Evolutionary conservation across 92 coral and sea anemone genomes (phyloP).

Genomic region (Porites lobata): DNA sequence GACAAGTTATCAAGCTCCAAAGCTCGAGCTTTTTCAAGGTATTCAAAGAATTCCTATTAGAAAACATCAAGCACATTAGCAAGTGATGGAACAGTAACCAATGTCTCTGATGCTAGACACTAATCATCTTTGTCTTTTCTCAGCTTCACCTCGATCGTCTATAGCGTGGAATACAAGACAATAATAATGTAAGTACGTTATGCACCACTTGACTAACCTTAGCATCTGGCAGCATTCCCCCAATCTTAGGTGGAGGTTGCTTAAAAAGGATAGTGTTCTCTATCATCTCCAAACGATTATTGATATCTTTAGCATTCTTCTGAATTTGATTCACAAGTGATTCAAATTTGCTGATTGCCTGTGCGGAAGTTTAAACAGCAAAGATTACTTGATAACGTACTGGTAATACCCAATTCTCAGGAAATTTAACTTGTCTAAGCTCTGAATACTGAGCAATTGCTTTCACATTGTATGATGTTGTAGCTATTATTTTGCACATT

Average conservation of each 20-base stretch:
- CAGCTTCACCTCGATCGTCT: no score
- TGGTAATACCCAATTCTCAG: neutral
- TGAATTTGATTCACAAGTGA: constrained; percentile 98
- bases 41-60: constrained; percentile 93
- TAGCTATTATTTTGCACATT: neutral
- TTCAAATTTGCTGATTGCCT: constrained; percentile 99
- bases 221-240: constrained; percentile 84
- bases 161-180: no score
- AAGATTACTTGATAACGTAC: neutral
- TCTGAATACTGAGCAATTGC: neutral
- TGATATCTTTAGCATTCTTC: constrained; percentile 98
- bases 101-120: no score
- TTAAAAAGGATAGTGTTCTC: constrained; percentile 89
- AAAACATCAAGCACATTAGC: neutral
- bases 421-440: neutral
- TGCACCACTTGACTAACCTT: constrained; percentile 55
- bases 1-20: constrained; percentile 85
- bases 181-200: no score
- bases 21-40: constrained; percentile 83
- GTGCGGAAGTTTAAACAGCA: neutral
- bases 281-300: constrained; percentile 92
- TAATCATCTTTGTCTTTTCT: no score
- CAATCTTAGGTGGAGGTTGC: constrained; percentile 82
- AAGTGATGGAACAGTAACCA: no score
- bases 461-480: no score